These are phyloP conservation scores for Pogonocichla stellata DNA, from an alignment of 2,113 vertebrate genomes.

Conservation along the genomic window DNA sequence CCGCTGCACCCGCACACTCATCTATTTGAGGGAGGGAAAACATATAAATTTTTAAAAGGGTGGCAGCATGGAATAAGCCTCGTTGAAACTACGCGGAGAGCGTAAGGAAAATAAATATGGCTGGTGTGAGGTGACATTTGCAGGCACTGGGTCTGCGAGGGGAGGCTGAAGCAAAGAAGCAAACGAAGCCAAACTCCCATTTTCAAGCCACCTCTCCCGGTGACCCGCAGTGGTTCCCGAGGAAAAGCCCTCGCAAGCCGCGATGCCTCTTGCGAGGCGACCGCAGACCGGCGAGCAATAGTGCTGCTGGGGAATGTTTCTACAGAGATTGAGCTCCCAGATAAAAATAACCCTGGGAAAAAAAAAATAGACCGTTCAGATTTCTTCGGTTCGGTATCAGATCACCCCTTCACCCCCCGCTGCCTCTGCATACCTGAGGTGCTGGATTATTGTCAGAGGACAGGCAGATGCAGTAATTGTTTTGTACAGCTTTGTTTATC, in stretches of 20 bases:
- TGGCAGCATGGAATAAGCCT: neutral
- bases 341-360: slow-evolving; percentile 6
- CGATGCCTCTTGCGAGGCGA: neutral
- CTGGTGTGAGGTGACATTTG: neutral
- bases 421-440: slow-evolving; percentile 24
- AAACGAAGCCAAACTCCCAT: neutral
- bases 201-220: neutral
- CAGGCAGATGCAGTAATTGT: slow-evolving; percentile 40
- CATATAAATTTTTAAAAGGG: neutral
- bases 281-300: neutral
- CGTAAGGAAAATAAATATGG: neutral
- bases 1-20: neutral
- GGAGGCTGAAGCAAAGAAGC: neutral
- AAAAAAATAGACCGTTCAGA: neutral
- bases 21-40: neutral
- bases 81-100: neutral
- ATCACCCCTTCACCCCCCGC: neutral
- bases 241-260: neutral
- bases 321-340: neutral
- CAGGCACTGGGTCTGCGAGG: neutral
- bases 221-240: neutral
- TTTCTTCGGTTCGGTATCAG: slow-evolving; percentile 11
- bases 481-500: slow-evolving; percentile 50
- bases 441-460: slow-evolving; percentile 48
- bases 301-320: neutral